A percentile compares a stretch with the other conserved stretches of the same genome.
These are phyloP conservation scores for Corythoichthys intestinalis DNA, from an alignment of 2,113 vertebrate genomes.

Conservation along the genomic window DNA sequence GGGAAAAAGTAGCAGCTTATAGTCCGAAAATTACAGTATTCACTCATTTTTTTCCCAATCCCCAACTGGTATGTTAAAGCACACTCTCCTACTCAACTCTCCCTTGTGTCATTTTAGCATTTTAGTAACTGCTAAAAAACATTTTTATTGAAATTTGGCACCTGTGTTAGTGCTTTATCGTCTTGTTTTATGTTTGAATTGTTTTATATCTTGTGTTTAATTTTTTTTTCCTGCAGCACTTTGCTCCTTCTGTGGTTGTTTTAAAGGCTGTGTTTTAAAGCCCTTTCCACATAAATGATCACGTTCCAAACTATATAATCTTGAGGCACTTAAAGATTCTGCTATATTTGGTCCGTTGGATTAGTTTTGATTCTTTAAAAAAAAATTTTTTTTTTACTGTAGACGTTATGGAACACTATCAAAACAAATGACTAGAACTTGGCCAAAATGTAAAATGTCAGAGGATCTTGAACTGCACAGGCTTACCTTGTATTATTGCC, in stretches of 20 bases:
- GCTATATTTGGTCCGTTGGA: neutral
- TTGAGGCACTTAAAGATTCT: neutral
- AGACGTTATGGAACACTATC: neutral
- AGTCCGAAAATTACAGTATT: no score
- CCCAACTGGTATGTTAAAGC: no score
- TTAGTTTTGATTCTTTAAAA: neutral
- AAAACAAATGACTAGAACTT: neutral
- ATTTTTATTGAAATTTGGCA: neutral
- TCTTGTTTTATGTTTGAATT: neutral
- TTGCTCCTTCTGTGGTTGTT: neutral
- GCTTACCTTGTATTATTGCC: slow-evolving; percentile 47
- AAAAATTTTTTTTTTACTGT: neutral
- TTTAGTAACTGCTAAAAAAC: no score
- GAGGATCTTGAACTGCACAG: slow-evolving; percentile 36
- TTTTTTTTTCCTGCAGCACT: neutral
- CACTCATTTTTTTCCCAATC: no score
- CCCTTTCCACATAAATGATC: neutral
- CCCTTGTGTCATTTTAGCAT: no score
- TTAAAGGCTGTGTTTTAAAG: neutral
- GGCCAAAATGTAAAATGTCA: slow-evolving; percentile 15
- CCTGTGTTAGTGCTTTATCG: neutral
- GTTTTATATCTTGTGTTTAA: neutral
- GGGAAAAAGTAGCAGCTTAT: no score
- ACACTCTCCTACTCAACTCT: no score
- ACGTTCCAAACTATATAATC: neutral